Conservation (phyloP, 1,140 invertebrate genomes). For the Nasonia longicornis region DNA sequence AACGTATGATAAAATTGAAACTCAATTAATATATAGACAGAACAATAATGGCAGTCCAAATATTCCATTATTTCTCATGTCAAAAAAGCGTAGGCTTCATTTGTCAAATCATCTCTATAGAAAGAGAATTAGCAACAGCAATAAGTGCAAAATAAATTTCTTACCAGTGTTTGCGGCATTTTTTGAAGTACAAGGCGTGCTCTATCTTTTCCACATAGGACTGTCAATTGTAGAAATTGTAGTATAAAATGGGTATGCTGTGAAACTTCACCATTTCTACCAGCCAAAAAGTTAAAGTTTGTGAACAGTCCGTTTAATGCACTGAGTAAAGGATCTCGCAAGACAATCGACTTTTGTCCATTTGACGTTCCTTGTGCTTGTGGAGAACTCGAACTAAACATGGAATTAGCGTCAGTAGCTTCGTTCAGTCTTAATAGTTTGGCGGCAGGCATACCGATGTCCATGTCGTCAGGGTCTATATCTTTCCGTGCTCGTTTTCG, state of each 20-base stretch:
- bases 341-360: conserved; percentile 62
- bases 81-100: too few species aligned
- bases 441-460: conserved; percentile 70
- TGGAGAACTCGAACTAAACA: conserved; percentile 70
- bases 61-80: too few species aligned
- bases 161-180: conserved; percentile 81
- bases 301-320: conserved; percentile 77
- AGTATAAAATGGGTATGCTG: conserved; percentile 89
- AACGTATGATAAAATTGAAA: neutral
- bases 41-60: neutral
- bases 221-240: conserved; percentile 83
- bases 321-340: conserved; percentile 74
- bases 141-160: conserved; percentile 13
- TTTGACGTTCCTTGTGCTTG: conserved; percentile 67
- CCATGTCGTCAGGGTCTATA: conserved; percentile 73
- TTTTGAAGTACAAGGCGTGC: conserved; percentile 82
- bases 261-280: conserved; percentile 80
- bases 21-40: neutral
- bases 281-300: conserved; percentile 80
- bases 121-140: neutral
- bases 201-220: conserved; percentile 83
- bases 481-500: conserved; percentile 75
- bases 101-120: too few species aligned
- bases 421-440: conserved; percentile 78
- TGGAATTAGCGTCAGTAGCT: conserved; percentile 71